These are phyloP conservation scores for Meda fulgida DNA, from an alignment of 2,797 vertebrate species.

Conservation along the genomic window DNA sequence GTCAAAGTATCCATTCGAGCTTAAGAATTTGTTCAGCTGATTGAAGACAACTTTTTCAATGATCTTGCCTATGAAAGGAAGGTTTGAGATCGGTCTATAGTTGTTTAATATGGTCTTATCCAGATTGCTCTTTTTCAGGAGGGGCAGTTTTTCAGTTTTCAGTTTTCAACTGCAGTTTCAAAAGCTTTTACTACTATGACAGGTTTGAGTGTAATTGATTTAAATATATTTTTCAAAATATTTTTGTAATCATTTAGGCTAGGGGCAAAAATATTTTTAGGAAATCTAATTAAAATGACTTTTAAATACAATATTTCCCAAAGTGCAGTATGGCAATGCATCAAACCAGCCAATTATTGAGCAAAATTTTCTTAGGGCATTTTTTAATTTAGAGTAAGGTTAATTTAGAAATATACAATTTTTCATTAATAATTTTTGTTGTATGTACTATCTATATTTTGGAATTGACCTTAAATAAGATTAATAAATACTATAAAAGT, in stretches of 20 bases:
- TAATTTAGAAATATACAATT: neutral
- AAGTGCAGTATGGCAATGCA: neutral
- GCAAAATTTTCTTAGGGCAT: neutral
- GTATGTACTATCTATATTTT: neutral
- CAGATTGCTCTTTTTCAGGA: too few species aligned
- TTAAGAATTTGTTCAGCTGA: too few species aligned
- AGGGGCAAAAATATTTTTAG: accelerated
- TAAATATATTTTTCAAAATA: neutral
- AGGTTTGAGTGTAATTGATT: neutral
- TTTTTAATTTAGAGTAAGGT: neutral
- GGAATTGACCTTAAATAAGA: neutral
- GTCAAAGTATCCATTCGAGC: too few species aligned
- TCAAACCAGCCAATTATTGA: neutral
- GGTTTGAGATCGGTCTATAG: too few species aligned
- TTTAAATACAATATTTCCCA: neutral
- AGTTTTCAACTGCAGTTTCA: too few species aligned
- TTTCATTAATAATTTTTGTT: neutral
- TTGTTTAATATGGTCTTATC: too few species aligned
- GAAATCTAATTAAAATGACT: neutral
- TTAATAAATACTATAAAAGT: neutral
- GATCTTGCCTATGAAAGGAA: too few species aligned
- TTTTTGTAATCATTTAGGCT: neutral
- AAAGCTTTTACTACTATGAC: neutral
- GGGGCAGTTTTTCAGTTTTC: too few species aligned
- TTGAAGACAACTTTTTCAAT: too few species aligned